Evolutionary conservation across 2,888 invertebrate genomes (phyloP), one percentile per base, ranked within the genome.

Genomic region (Parochlus steinenii): DNA sequence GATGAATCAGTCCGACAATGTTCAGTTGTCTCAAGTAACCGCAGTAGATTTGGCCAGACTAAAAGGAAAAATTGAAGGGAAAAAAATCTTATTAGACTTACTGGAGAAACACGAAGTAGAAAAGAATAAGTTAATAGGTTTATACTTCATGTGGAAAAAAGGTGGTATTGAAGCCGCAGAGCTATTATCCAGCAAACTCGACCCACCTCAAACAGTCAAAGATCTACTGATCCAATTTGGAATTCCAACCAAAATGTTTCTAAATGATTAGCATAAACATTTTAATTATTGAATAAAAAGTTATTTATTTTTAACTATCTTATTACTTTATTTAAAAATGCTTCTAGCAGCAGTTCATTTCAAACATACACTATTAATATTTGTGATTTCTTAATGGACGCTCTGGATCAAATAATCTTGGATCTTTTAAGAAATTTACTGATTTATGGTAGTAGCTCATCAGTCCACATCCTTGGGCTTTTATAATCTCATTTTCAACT

Each of bases 321-420:
- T 11, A n/a, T n/a, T 25, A 25, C n/a, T n/a, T 25, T 7, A 25
- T 25, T 25, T 25, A 10, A 25, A 25, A 25, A 19, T n/a, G n/a
- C n/a, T n/a, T n/a, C n/a, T n/a, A n/a, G n/a, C n/a, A n/a, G n/a
- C n/a, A n/a, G n/a, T n/a, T n/a, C n/a, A n/a, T 26, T 35, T 38
- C n/a, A n/a, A n/a, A n/a, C n/a, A n/a, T n/a, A n/a, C n/a, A n/a
- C n/a, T n/a, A n/a, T 55, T 70, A 81, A 62, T 76, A 81, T 55
- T 75, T 70, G 56, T 89, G 86, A 6, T 77, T 74, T 44, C 80
- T 65, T 25, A 81, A 61, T 5, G 92, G 89, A 44, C 70, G 71
- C 47, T 89, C 81, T 0, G 86, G 81, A 54, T 95, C 81, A 60
- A 87, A 95, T 23, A 97, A 58, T 52, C 76, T 77, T 3, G 95